Base-by-base conservation (phyloP, 2,888 invertebrate genomes). In the Lithodes maja region DNA sequence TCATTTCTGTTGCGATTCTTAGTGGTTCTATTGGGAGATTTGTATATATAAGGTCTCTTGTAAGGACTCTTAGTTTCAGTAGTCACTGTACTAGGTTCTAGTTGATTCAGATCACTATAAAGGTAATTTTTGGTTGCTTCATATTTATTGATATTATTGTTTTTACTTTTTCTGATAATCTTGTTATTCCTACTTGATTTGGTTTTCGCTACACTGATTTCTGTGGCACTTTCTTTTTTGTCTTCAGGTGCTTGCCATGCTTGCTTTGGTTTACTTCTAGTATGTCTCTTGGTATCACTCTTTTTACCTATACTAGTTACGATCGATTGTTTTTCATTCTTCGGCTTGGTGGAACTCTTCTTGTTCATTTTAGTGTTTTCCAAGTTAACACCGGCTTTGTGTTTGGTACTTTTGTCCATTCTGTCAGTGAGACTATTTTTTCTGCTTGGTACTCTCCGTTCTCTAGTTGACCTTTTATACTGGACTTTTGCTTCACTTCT, bases 391-490 rank as follows among this genome's bases (percentile, higher is more conserved):
- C 7, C n/a, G 75, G 12, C 71, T 2, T 55, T 83, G 5, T 55
- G 54, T 50, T 9, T 55, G 7, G 2, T 15, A 3, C n/a, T 83
- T 54, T 83, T 83, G 33, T 69, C 54, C 9, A 33, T 83, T 68
- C 78, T 83, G 2, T n/a, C 83, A 53, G 3, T 33, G 7, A 61
- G 15, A 9, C 71, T 79, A 2, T 61, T 84, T 15, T 79, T 85
- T 69, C 33, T 85, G 52, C n/a, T 69, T 12, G 52, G 71, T 69
- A 53, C 52, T 55, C 15, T 53, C 9, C 61, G 3, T 0, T 5
- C 68, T 2, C 61, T 49, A n/a, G 71, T 54, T 77, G 49, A 49
- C 9, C 54, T 82, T 0, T 17, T 77, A n/a, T 7, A n/a, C 17
- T 74, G 52, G 9, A n/a, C 55, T 5, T 17, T 53, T 15, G 17